Conservation (phyloP, 2,888 invertebrate species). For the Oscheius onirici region DNA sequence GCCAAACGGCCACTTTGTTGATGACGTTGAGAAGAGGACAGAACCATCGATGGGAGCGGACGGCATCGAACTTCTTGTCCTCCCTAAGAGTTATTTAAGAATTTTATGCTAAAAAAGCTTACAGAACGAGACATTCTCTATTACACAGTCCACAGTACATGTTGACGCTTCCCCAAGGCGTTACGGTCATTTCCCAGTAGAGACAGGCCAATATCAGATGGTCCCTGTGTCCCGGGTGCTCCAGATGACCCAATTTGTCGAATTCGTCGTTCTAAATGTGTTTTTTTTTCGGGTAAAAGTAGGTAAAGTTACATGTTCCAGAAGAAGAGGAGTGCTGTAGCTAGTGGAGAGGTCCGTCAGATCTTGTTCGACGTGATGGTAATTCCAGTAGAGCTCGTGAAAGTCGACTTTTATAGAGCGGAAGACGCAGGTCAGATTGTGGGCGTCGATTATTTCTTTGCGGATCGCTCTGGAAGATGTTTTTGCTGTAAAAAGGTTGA, state of each 20-base stretch:
- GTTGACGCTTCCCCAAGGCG: neutral
- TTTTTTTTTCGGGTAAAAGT: neutral
- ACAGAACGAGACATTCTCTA: neutral
- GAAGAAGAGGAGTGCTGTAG: neutral
- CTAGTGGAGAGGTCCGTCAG: neutral
- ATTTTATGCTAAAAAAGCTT: neutral
- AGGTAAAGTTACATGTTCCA: neutral
- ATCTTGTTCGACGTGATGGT: neutral
- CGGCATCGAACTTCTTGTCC: neutral
- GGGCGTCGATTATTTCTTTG: neutral
- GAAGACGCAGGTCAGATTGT: conserved; percentile 5
- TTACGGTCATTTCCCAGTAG: neutral
- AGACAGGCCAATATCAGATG: neutral
- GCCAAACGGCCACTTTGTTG: neutral
- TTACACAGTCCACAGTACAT: neutral
- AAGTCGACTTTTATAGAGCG: conserved; percentile 5
- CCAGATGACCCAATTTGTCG: neutral
- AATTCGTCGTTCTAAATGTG: neutral
- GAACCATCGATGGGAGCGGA: neutral
- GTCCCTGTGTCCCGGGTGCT: neutral
- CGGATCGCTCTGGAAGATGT: conserved; percentile 2
- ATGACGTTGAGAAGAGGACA: neutral
- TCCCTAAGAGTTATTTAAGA: neutral
- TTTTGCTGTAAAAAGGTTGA: neutral
- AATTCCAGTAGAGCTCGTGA: neutral